Evolutionary conservation across 2,888 invertebrate species (phyloP).

Genomic region (Pogonocherus hispidulus): DNA sequence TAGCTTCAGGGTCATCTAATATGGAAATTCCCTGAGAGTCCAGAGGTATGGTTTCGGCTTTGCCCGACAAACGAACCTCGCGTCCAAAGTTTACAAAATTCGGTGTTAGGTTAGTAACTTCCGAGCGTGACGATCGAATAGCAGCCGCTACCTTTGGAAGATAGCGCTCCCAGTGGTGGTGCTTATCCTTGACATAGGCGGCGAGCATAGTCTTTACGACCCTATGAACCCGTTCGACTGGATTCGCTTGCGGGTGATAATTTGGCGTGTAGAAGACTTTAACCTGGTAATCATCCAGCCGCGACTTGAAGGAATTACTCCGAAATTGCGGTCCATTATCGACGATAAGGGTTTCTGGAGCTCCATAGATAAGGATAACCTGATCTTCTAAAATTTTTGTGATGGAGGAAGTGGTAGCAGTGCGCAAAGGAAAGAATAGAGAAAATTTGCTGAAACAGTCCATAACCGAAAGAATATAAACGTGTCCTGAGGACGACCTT

Average conservation of each 20-base stretch:
- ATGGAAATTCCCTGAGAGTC: no score
- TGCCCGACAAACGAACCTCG: not conserved
- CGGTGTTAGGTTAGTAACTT: not conserved
- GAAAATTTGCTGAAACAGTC: slow-evolving; percentile 32
- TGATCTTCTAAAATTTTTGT: slow-evolving; percentile 12
- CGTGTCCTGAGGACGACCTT: no score
- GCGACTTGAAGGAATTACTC: not conserved
- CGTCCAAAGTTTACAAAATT: not conserved
- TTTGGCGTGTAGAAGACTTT: slow-evolving; percentile 27
- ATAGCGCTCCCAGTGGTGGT: no score
- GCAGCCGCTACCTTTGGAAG: no score
- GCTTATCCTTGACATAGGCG: no score
- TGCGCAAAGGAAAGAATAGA: slow-evolving; percentile 22
- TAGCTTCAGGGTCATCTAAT: no score
- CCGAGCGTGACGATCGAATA: no score
- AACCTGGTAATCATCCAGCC: slow-evolving; percentile 29
- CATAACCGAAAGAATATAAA: no score
- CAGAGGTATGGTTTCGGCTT: no score
- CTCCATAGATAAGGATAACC: no score
- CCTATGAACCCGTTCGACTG: not conserved
- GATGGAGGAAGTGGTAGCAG: slow-evolving; percentile 15
- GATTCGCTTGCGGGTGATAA: not conserved
- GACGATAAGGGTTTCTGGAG: no score
- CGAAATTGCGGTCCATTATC: not conserved
- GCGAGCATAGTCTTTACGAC: not conserved